These are phyloP conservation scores for Napeogenes inachia DNA, from an alignment of 2,888 invertebrate genomes.

Conservation along the genomic window DNA sequence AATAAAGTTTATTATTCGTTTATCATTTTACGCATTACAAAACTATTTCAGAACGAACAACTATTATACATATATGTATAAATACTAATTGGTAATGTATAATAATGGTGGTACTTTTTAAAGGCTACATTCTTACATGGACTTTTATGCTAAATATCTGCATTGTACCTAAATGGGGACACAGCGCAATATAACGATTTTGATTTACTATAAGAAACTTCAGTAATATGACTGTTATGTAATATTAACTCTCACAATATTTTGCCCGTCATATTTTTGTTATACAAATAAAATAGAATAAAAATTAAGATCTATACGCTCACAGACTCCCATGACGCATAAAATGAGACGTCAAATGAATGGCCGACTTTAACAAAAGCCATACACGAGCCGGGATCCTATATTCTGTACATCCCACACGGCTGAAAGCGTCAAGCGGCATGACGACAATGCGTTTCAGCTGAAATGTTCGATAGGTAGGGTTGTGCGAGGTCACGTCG, in stretches of 20 bases:
- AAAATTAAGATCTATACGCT: neutral
- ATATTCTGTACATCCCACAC: slow-evolving; percentile 1
- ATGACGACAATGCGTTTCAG: slow-evolving; percentile 63
- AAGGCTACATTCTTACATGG: too few relatives aligned
- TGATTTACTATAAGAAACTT: too few relatives aligned
- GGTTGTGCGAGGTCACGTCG: slow-evolving; percentile 73
- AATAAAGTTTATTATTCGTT: too few relatives aligned
- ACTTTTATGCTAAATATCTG: too few relatives aligned
- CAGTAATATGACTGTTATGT: too few relatives aligned
- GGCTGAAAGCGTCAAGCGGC: slow-evolving; percentile 30
- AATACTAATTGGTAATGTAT: too few relatives aligned
- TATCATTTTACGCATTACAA: too few relatives aligned
- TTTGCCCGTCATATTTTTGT: neutral
- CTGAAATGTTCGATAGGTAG: slow-evolving; percentile 62
- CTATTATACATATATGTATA: too few relatives aligned
- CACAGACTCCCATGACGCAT: neutral
- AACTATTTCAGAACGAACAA: too few relatives aligned
- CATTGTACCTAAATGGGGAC: too few relatives aligned
- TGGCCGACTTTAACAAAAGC: slow-evolving; percentile 7
- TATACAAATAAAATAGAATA: neutral
- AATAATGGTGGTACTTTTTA: too few relatives aligned
- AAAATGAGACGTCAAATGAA: slow-evolving; percentile 6
- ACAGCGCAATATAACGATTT: too few relatives aligned
- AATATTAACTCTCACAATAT: neutral
- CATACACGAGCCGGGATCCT: slow-evolving; percentile 1